Base-by-base conservation (phyloP, 2,113 vertebrate species). In the Oncorhynchus mykiss region DNA sequence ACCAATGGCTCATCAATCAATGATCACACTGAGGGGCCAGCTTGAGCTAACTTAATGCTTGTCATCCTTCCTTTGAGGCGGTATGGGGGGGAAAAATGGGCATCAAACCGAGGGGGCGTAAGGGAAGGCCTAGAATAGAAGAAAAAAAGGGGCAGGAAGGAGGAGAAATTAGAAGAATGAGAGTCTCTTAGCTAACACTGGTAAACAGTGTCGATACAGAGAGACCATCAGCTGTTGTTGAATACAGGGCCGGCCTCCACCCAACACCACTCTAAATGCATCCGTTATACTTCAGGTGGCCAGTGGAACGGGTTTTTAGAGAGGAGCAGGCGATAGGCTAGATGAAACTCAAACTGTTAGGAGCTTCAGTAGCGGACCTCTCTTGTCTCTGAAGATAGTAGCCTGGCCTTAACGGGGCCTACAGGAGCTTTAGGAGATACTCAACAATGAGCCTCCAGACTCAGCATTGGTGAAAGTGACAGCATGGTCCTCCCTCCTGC, bases 391-490 rank as follows among this genome's bases (percentile, higher is more conserved):
- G 39, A 45, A 78, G 84, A 80, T 45, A 34, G 1, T 76, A 74
- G 85, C 72, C 78, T 34, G 75, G 76, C 11, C 84, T 49, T 11
- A 39, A 2, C 7, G 39, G 9, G 9, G 39, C 9, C 39, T 45
- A 49, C 9, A 85, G 88, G 45, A 85, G 88, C 87, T 87, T 90
- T 60, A 70, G 85, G 81, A 80, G 89, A 65, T 24, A 3, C 70
- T 67, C 67, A 78, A 88, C 90, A 90, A 91, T 89, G 76, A 87
- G 85, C 80, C 80, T 88, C 78, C 85, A 89, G 85, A 5, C 16
- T 5, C 78, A 86, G 83, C 71, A 51, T 4, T 4, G 3, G 78
- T 79, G 85, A 90, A 90, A 88, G 89, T 91, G 91, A 92, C 90
- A 90, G 91, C 88, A 80, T 85, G 85, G 84, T 82, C 83, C 83